Base-by-base conservation (phyloP, 1,140 invertebrate genomes). In the Brachionus manjavacas region DNA sequence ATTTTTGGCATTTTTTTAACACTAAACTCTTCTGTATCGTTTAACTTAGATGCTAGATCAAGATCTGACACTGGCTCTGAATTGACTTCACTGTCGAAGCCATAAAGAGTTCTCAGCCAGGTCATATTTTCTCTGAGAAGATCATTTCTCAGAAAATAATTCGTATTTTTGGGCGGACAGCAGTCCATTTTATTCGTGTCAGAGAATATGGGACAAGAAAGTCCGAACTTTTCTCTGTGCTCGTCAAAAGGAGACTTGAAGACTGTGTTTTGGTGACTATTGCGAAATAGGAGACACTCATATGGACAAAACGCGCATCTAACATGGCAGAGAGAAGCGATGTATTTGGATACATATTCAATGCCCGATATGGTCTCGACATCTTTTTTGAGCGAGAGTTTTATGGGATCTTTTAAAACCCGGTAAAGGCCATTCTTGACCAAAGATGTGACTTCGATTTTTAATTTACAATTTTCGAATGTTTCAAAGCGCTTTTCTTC, bases 171-270 rank as follows among this genome's bases (percentile, higher is more conserved):
- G 16, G 28, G n/a, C n/a, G 76, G 49, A 11, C 4, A 16, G 6
- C 23, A 31, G 20, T 81, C 72, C 43, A 76, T 76, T 49, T 52
- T 76, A 14, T 31, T 76, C n/a, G 7, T n/a, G 3, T 76, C 23
- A 11, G 20, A 4, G 25, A 76, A 76, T n/a, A 76, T 49, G 11
- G 72, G 72, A 76, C 72, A 76, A 49, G 72, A 76, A n/a, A 9
- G 9, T 14, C 12, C 12, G n/a, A 28, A 81, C 9, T 81, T 81
- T 64, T 81, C 64, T 39, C 46, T 64, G 23, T 81, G 79, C 11
- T 81, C 79, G 6, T 66, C 79, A 43, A 66, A 81, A 20, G 79
- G 79, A 43, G 79, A 81, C 20, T 81, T 81, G 79, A 43, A 60
- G 3, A 81, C 12, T n/a, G 79, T 68, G 28, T 81, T 81, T 1